Conservation (phyloP, 1,140 invertebrate species). For the Aphis craccivora region DNA sequence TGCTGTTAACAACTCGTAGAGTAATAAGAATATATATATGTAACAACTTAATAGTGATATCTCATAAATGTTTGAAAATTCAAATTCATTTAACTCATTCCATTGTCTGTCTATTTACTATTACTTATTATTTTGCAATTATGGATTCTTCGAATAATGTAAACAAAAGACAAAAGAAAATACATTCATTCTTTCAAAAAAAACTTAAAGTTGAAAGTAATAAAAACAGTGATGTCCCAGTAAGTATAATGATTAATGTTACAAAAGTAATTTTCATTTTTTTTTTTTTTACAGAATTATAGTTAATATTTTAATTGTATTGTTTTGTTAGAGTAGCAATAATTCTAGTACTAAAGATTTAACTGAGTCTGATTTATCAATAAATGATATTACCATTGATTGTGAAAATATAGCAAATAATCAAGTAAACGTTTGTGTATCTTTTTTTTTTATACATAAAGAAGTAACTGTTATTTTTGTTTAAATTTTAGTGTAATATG, state of each 20-base stretch:
- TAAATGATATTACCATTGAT: background rate
- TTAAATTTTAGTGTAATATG: background rate
- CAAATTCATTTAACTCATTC: background rate
- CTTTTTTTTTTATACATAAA: background rate
- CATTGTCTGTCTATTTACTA: background rate
- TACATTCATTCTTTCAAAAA: background rate
- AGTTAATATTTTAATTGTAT: constrained; percentile 9
- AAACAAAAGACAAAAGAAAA: background rate
- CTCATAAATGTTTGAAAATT: background rate
- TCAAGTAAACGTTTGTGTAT: background rate
- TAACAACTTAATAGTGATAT: background rate
- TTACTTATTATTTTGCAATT: background rate
- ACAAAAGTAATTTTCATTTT: background rate
- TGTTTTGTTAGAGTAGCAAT: background rate
- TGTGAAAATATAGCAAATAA: constrained; percentile 19
- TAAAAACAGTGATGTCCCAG: background rate
- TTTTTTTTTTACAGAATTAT: background rate
- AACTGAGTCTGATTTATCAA: background rate
- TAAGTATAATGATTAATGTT: background rate
- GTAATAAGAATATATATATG: too few relatives aligned
- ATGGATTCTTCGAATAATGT: background rate
- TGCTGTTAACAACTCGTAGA: background rate
- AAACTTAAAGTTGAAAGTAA: background rate
- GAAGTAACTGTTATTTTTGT: constrained; percentile 1
- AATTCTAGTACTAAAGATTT: background rate